Percentiles rank a stretch among this genome's conserved stretches.
Evolutionary conservation across 2,888 invertebrate species (phyloP).

Genomic region (Peribatodes rhomboidaria): DNA sequence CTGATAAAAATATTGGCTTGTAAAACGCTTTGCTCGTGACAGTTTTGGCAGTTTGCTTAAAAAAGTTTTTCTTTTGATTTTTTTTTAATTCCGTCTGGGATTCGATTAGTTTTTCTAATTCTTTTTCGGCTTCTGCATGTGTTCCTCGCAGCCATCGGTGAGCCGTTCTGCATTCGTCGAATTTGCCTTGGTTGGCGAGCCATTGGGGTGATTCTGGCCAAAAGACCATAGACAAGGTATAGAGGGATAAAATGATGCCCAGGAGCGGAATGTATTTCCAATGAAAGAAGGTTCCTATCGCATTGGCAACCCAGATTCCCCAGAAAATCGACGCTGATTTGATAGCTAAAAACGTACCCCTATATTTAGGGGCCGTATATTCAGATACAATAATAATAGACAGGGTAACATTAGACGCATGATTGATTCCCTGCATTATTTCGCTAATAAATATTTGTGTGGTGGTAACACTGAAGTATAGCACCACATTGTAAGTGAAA

Average conservation of each 20-base stretch:
- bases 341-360: conserved; percentile 53
- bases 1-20: conserved; percentile 50
- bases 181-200: conserved; percentile 52
- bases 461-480: conserved; percentile 50
- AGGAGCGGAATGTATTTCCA: conserved; percentile 55
- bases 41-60: conserved; percentile 2
- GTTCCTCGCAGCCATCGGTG: conserved; percentile 53
- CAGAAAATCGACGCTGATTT: conserved; percentile 55
- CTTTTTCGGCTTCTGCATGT: conserved; percentile 43
- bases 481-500: conserved; percentile 44
- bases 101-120: conserved; percentile 49
- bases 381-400: conserved; percentile 52
- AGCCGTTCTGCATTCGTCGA: conserved; percentile 47
- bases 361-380: conserved; percentile 52
- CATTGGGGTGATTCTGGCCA: conserved; percentile 57
- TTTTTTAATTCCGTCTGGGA: conserved; percentile 37
- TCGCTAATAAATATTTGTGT: conserved; percentile 53
- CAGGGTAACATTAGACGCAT: conserved; percentile 48
- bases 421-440: conserved; percentile 53
- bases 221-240: conserved; percentile 34
- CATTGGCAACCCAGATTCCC: conserved; percentile 58
- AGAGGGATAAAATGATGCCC: conserved; percentile 44
- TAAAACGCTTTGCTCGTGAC: conserved; percentile 47
- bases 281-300: conserved; percentile 54
- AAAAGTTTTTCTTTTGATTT: conserved; percentile 12